A percentile compares a stretch with the other conserved stretches of the same genome.
phyloP scores from a whole-genome alignment of 2,113 vertebrate species.

The Setophaga kirtlandii region DNA sequence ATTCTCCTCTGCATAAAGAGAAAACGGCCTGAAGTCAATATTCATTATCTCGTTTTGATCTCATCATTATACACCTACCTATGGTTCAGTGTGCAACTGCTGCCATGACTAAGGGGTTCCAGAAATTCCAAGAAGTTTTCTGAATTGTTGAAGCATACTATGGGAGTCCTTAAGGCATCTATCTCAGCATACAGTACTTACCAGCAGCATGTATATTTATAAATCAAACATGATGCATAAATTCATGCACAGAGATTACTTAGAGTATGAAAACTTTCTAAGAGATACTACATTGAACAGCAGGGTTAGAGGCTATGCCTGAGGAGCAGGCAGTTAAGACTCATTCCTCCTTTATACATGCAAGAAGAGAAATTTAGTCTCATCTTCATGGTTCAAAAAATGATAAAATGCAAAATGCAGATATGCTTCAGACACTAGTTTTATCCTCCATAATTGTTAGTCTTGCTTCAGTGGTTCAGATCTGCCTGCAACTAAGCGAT shows the following conservation, averaged over 20 bases:
- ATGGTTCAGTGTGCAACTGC: not conserved
- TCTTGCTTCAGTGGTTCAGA: not conserved
- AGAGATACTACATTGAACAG: not conserved
- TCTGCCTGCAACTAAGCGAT: not conserved
- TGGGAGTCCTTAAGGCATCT: not conserved
- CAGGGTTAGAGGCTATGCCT: not conserved
- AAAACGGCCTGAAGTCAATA: not conserved
- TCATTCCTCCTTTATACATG: not conserved
- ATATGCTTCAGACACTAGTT: not conserved
- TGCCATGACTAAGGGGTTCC: not conserved
- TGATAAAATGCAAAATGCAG: not conserved
- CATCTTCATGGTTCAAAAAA: not conserved
- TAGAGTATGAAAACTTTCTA: not conserved
- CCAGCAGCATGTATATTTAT: not conserved
- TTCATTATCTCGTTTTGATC: not conserved
- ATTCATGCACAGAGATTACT: not conserved
- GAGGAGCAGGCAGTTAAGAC: not conserved
- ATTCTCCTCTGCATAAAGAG: not conserved
- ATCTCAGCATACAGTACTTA: not conserved
- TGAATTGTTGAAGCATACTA: not conserved
- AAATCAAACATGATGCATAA: not conserved
- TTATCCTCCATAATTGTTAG: not conserved
- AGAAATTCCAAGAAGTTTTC: conserved; percentile 40
- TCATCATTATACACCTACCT: not conserved
- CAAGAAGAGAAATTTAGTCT: not conserved